Base-by-base conservation (phyloP, 2,113 vertebrate species). In the Ascaphus truei region DNA sequence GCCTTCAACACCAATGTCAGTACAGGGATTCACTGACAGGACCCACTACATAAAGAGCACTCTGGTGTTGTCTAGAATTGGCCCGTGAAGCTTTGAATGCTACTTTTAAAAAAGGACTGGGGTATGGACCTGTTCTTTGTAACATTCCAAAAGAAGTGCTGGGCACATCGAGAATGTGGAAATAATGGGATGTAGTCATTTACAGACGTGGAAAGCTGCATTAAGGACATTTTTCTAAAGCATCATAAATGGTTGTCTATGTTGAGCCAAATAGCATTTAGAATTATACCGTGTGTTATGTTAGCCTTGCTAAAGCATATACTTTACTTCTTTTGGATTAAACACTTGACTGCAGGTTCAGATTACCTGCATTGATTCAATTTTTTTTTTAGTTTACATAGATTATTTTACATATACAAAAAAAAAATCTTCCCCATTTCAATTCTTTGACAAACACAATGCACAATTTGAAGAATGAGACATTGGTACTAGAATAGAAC, bases 401-500 rank as follows among this genome's bases (percentile, higher is more conserved):
- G 26, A n/a, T 45, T 25, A 34, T 31, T 52, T n/a, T 30, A 16
- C 9, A 8, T 11, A 25, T 8, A 23, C 22, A 8, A 22, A 37
- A 15, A 20, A 26, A 33, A 5, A 23, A n/a, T n/a, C 6, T 33
- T 23, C 51, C 56, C 26, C 56, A 51, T 39, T n/a, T 22, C 11
- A 50, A 27, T 27, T 51, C 9, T 60, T 37, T 27, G 20, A 34
- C 34, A 63, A 23, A 16, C 43, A 59, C 53, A 69, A 33, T 30
- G 56, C 66, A 69, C 66, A 69, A 51, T 51, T 69, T 51, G 9
- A 30, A 23, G 16, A 39, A 39, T 27, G 11, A 59, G 29, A 36
- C 30, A 7, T 31, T 37, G 43, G 55, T 37, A 22, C 45, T 69
- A 51, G n/a, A n/a, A n/a, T n/a, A n/a, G n/a, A n/a, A n/a, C n/a